These are phyloP conservation scores for Nemoura dubitans DNA, from an alignment of 2,888 invertebrate species.

Conservation along the genomic window DNA sequence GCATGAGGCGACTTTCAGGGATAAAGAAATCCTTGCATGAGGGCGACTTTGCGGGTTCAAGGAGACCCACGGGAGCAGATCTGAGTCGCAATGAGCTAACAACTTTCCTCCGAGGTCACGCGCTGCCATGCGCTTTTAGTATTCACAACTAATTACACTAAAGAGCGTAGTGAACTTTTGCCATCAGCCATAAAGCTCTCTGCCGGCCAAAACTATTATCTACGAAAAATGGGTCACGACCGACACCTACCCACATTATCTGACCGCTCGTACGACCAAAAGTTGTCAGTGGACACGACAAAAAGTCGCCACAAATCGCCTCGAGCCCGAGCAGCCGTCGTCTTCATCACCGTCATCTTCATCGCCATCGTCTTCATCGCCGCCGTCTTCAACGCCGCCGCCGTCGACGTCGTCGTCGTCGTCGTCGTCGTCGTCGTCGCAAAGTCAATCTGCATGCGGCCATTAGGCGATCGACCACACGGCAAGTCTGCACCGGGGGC, in stretches of 20 bases:
- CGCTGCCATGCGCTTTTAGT: neutral
- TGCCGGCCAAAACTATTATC: conserved; percentile 1
- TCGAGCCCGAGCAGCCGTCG: neutral
- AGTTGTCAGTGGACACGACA: conserved; percentile 7
- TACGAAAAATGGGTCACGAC: conserved; percentile 26
- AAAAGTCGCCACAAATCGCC: neutral
- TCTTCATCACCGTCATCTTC: neutral
- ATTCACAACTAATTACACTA: neutral
- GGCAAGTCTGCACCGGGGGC: neutral
- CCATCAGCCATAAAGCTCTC: neutral
- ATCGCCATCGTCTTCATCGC: neutral
- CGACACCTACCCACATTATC: conserved; percentile 23
- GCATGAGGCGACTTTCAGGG: no score
- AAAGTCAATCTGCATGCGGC: conserved; percentile 24
- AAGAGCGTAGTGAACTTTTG: neutral
- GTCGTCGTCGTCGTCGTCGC: neutral
- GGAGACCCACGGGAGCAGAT: no score
- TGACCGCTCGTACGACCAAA: conserved; percentile 20
- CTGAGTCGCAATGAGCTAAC: no score
- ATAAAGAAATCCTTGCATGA: no score
- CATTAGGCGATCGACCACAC: neutral
- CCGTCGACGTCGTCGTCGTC: neutral
- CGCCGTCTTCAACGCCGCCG: neutral
- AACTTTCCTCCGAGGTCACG: no score
- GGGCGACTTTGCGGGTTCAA: no score